Percentiles rank a stretch among this genome's conserved stretches.
These are phyloP conservation scores for Erebia epiphron DNA, from an alignment of 2,888 invertebrate genomes.

Conservation along the genomic window DNA sequence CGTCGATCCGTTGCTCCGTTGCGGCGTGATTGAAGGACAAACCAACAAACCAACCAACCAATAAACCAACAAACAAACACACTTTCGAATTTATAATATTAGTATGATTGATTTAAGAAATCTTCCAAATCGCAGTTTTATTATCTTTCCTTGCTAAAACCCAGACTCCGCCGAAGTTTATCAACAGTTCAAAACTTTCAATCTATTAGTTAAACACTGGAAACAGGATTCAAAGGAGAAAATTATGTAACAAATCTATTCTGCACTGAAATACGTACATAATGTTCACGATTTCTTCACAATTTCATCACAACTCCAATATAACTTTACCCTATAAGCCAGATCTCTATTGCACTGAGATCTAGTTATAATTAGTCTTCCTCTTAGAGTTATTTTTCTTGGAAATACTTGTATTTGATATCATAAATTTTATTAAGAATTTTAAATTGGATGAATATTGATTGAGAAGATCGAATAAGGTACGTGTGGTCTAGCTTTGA, in stretches of 20 bases:
- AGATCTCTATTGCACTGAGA: conserved; percentile 11
- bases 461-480: background rate
- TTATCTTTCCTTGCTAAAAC: background rate
- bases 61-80: too few species aligned
- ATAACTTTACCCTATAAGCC: conserved; percentile 16
- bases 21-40: too few species aligned
- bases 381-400: conserved; percentile 1
- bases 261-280: conserved; percentile 3
- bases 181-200: conserved; percentile 3
- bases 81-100: too few species aligned
- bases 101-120: background rate
- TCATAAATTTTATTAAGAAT: background rate
- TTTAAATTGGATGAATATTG: background rate
- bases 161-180: background rate
- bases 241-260: conserved; percentile 2
- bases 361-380: conserved; percentile 19
- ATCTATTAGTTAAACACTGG: conserved; percentile 1
- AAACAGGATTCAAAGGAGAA: background rate
- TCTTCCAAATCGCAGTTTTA: background rate
- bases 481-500: too few species aligned
- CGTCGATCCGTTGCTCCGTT: too few species aligned
- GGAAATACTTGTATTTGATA: conserved; percentile 8
- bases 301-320: conserved; percentile 4
- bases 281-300: conserved; percentile 16
- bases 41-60: too few species aligned